Percentiles rank a stretch among this genome's conserved stretches.
Evolutionary conservation across 1,140 invertebrate genomes (phyloP).

Genomic region (Ladona fulva): DNA sequence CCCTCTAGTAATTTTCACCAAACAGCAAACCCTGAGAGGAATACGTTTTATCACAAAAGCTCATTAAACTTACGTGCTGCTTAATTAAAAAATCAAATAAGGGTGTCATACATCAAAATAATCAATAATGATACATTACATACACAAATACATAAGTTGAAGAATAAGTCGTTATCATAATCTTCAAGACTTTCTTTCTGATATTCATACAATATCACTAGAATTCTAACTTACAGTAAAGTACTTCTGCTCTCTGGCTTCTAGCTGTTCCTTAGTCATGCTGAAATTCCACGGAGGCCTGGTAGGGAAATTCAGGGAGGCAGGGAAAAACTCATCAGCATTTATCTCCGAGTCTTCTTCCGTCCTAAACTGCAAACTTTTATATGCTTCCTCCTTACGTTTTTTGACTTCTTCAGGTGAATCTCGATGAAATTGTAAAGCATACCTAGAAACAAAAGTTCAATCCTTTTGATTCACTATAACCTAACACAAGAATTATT

Average conservation of each 20-base stretch:
- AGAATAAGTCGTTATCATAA: too few relatives aligned
- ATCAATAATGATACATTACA: too few relatives aligned
- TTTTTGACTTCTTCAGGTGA: conserved; percentile 53
- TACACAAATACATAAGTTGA: too few relatives aligned
- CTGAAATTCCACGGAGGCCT: conserved; percentile 70
- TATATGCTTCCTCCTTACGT: conserved; percentile 52
- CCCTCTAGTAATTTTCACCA: too few relatives aligned
- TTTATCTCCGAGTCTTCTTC: conserved; percentile 59
- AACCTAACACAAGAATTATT: too few relatives aligned
- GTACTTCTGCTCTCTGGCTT: conserved; percentile 64
- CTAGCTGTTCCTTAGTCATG: conserved; percentile 59
- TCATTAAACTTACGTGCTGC: too few relatives aligned
- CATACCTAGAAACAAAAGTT: conserved; percentile 42
- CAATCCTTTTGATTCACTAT: too few relatives aligned
- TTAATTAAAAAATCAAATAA: too few relatives aligned
- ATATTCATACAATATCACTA: conserved; percentile 33
- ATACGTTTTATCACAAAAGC: too few relatives aligned
- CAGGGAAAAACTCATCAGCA: conserved; percentile 58
- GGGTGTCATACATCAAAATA: too few relatives aligned
- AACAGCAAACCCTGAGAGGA: too few relatives aligned
- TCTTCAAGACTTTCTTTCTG: conserved; percentile 32
- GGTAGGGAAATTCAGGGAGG: conserved; percentile 67
- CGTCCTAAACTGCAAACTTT: conserved; percentile 42
- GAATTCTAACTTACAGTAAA: conserved; percentile 49
- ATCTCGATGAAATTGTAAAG: conserved; percentile 65